Evolutionary conservation across 1,140 invertebrate genomes (phyloP), one percentile per base, ranked within the genome.

Genomic region (Papilio xuthus): DNA sequence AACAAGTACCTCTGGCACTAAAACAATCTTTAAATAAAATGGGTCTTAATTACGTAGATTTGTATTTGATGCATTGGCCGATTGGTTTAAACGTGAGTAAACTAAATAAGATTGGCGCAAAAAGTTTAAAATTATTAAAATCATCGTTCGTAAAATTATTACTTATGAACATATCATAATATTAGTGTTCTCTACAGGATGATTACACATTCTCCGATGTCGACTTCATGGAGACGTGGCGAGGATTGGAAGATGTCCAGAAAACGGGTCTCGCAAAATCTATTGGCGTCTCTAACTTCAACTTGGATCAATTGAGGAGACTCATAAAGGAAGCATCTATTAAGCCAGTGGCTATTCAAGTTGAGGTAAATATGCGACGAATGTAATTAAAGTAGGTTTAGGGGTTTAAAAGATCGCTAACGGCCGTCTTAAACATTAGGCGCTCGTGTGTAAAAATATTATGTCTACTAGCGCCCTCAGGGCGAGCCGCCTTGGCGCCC

Each of bases 201-300:
- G 81, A 92, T 79, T 85, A 90, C 73, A 81, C 83, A 6, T 67
- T 81, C 28, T 81, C 85, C 2, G 81, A 95, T 75, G 92, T 94
- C 0, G 95, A 96, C 85, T 96, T 95, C 81, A 78, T 96, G 78
- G 96, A 96, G 28, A 96, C 96, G 0, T 97, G 96, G 96, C 95
- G 95, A 79, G 96, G 94, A 0, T 95, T 98, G 95, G 97, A 98
- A 91, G 93, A 95, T 69, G 95, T 95, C 53, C 93, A 96, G 1
- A 91, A 95, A 23, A 93, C 95, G 77, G 97, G 97, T 0, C 90
- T 97, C 8, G 93, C 95, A 0, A 97, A 96, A 84, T 96, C 96
- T 26, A 98, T 99, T 80, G 98, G 98, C 1, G 81, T 99, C 0
- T 98, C 97, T 26, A 99, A 99, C 88, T 99, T 99, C 85, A 98